These are phyloP conservation scores for Saguinus midas DNA, from an alignment of 2,113 vertebrate genomes.

Conservation along the genomic window DNA sequence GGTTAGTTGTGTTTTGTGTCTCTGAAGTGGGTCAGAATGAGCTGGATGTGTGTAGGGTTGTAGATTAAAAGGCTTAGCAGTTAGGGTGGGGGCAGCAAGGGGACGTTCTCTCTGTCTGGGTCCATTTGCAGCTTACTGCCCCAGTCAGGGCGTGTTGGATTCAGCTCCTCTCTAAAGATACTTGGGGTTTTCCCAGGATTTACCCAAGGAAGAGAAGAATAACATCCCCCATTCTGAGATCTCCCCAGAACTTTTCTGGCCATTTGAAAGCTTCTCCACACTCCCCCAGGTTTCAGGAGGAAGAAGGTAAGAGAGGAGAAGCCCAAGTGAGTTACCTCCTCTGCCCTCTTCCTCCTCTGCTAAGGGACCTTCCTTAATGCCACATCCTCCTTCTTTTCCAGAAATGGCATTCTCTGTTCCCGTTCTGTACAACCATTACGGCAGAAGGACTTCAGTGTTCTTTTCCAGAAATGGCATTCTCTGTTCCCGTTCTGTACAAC, in stretches of 20 bases:
- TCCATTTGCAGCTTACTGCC: neutral
- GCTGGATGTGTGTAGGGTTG: neutral
- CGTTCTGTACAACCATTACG: neutral
- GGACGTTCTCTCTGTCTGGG: neutral
- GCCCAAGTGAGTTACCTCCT: fast-evolving
- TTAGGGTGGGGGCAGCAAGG: fast-evolving
- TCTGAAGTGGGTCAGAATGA: neutral
- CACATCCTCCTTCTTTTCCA: neutral
- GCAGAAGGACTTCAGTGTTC: too few species aligned
- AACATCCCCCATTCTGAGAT: neutral
- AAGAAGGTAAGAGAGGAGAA: neutral
- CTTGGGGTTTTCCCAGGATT: neutral
- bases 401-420: neutral
- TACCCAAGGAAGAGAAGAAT: neutral
- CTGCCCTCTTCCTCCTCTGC: neutral
- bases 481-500: neutral
- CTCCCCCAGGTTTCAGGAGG: neutral
- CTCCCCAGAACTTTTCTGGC: neutral
- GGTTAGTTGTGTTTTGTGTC: neutral
- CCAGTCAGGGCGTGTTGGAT: neutral
- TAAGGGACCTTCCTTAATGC: neutral
- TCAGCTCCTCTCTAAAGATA: neutral
- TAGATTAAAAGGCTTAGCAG: neutral
- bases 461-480: neutral
- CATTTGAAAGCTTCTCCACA: neutral